These are phyloP conservation scores for Cliona cf. orientalis DNA, from an alignment of 37 sponge, comb jelly and placozoan species.

Conservation along the genomic window DNA sequence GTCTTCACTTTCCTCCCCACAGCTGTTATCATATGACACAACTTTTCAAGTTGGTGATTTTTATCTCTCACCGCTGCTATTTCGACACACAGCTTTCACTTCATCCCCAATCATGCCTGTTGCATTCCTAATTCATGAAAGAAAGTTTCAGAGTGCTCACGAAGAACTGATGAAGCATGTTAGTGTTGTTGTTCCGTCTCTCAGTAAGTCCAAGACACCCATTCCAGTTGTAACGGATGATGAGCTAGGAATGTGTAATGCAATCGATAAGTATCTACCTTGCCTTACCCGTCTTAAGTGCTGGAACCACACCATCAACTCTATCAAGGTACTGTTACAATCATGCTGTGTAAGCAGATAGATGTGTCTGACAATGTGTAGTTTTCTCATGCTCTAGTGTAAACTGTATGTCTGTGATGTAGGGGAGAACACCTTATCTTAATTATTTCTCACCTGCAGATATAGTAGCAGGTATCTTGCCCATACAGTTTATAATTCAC, in stretches of 20 bases:
- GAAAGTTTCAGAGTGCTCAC: neutral
- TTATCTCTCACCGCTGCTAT: slow-evolving; percentile 47
- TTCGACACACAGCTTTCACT: slow-evolving; percentile 51
- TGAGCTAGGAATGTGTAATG: slow-evolving; percentile 41
- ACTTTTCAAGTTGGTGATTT: slow-evolving; percentile 62
- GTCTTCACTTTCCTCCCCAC: slow-evolving; percentile 35
- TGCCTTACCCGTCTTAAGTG: slow-evolving; percentile 25
- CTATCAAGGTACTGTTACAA: slow-evolving; percentile 4
- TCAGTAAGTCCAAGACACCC: neutral
- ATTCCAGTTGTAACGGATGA: slow-evolving; percentile 41
- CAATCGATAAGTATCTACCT: slow-evolving; percentile 32
- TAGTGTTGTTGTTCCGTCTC: neutral
- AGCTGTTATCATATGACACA: slow-evolving; percentile 62
- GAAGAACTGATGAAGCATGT: neutral
- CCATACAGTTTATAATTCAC: neutral
- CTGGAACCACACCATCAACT: slow-evolving; percentile 48
- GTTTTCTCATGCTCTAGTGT: too few relatives aligned
- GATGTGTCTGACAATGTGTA: too few relatives aligned
- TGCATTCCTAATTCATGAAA: slow-evolving; percentile 1
- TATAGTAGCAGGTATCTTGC: too few relatives aligned
- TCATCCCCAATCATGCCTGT: slow-evolving; percentile 6
- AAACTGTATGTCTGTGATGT: too few relatives aligned
- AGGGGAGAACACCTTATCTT: too few relatives aligned
- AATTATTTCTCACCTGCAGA: too few relatives aligned
- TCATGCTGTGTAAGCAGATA: neutral